Evolutionary conservation across 2,797 vertebrate genomes (phyloP), one percentile per base, ranked within the genome.

Genomic region (Crocidura indochinensis): DNA sequence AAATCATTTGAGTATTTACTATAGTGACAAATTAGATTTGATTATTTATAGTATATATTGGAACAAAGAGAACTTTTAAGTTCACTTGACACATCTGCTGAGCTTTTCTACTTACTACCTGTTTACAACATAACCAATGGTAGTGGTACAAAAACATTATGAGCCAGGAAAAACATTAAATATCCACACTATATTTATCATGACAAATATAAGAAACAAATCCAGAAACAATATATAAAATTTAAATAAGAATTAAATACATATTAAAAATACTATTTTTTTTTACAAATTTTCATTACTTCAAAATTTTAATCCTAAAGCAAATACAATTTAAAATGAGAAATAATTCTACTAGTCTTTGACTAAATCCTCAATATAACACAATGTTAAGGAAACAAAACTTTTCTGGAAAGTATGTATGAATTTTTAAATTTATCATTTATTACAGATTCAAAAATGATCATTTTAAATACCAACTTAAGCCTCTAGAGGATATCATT

Each of bases 291-390:
- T 20, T 75, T 82, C n/a, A 80, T 47, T 80, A 80, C 19, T 77
- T 71, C 17, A 86, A 14, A 60, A 90, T 80, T 77, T 92, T 72
- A 88, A 20, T 84, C 24, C 4, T 64, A 93, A 76, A 83, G n/a
- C 19, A 87, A 9, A 74, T 11, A 31, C 24, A 88, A 92, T 72
- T 88, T 38, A 24, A 93, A 80, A 83, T 88, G 29, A 51, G 44
- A 90, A 79, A 12, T 86, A 88, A 75, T 88, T 84, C 62, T 80
- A 19, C 83, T 82, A 73, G 10, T 81, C 47, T 87, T 44, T 92
- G 56, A 84, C 31, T 85, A 88, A 83, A 92, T 86, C 47, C n/a
- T 91, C 53, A 76, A 56, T 93, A 86, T 62, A 92, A 87, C n/a
- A 88, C 62, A 84, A 73, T 29, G 19, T 26, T 90, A 56, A 46